Evolutionary conservation across 2,797 vertebrate genomes (phyloP), one percentile per base, ranked within the genome.

Genomic region (Peromyscus aztecus): DNA sequence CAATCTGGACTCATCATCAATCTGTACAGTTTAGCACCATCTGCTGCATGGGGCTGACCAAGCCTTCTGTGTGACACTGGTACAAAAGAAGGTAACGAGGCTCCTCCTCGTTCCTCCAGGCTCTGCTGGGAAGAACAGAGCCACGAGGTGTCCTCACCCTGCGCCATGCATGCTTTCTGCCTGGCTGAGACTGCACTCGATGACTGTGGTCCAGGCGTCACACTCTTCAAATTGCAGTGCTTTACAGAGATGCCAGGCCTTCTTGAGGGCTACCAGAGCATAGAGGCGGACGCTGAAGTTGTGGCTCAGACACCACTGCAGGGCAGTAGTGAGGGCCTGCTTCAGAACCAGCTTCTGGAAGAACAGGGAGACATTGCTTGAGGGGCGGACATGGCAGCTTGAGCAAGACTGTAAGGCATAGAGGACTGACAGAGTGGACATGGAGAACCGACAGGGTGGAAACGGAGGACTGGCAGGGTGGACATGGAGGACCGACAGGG

Each of bases 251-350:
- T 85, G 96, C 99, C 99, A 99, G n/a, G 99, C 99, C 94, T 99
- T 99, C 98, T 99, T 99, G 94, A 99, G 99, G 3, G 99, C 99
- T 8, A 99, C 87, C 52, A 99, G 98, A 0, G 99, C 99, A 9
- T 99, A 99, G n/a, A 99, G 99, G 16, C 99, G 99, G 80, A 99
- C 98, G 0, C 99, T 99, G 97, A 99, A 99, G 97, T 99, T 99
- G 97, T 99, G 99, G 97, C 98, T 99, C 98, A 99, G 99, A 96
- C 99, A 99, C 99, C 99, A 99, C 97, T 99, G 99, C 21, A 99
- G 99, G 89, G 98, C 98, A 91, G 99, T 91, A 84, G 99, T 93
- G 59, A 99, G 97, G 0, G 99, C 99, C 96, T 98, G 99, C 97
- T 97, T 99, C 98, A 99, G 97, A 92, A 94, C 55, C 21, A 91